Base-by-base conservation (phyloP, 2,797 vertebrate genomes). In the Lutjanus campechanus region DNA sequence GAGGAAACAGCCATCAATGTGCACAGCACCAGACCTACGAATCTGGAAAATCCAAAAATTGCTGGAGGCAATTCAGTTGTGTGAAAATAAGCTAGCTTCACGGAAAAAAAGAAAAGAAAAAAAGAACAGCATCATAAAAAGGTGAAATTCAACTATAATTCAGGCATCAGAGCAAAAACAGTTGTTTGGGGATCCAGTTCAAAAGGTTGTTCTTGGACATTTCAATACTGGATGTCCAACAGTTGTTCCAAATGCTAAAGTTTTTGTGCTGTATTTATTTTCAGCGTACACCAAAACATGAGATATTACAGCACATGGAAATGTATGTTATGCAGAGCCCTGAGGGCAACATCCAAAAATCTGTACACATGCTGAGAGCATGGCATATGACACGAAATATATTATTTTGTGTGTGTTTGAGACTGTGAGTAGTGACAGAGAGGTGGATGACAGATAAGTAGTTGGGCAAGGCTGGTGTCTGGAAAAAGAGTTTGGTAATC, bases 401-500 rank as follows among this genome's bases (percentile, higher is more conserved):
- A 8, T 22, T 40, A 68, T 29, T 73, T 15, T 61, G 25, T 47
- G 60, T 19, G 8, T 46, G 17, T 70, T 36, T 71, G 12, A 49
- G 49, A 36, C 22, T 60, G 3, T 29, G 51, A 19, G 40, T 20
- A 19, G 59, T 46, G 44, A 60, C 62, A 58, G 64, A 74, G 19
- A 53, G 54, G 12, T 49, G 20, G 22, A 72, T 72, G 82, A 81
- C 63, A 59, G 60, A 75, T 69, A 77, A 69, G 65, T 76, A 56
- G 56, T 62, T 4, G 22, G 62, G 60, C 58, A 46, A 73, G 56
- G 44, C 41, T 7, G 36, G 50, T 69, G 68, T 55, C 77, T 59
- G 65, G 50, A 62, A 79, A 79, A 54, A 51, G 55, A 49, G 68
- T 86, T 76, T 7, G 65, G 61, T 53, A 83, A 88, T 88, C 1